phyloP scores from a whole-genome alignment of 2,113 vertebrate species.

The Pontoporia blainvillei region DNA sequence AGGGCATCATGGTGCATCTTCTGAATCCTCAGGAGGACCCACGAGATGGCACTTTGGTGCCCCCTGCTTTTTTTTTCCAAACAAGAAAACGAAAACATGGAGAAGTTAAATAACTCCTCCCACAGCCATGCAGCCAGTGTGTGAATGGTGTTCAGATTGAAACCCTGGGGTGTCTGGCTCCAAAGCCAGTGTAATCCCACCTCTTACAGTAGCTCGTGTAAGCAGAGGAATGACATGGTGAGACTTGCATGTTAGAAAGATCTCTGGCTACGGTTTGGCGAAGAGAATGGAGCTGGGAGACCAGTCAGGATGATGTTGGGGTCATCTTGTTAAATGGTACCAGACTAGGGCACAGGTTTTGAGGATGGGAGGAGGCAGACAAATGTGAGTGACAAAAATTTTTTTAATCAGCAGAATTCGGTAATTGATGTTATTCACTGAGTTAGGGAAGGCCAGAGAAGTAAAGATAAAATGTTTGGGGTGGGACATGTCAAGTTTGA shows the following conservation, averaged over 20 bases:
- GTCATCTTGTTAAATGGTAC: neutral
- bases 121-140: neutral
- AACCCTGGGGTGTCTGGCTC: neutral
- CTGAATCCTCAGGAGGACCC: neutral
- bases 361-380: neutral
- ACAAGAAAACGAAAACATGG: neutral
- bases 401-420: neutral
- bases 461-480: neutral
- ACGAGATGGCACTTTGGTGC: neutral
- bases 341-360: neutral
- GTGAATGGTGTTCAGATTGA: neutral
- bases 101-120: neutral
- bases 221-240: neutral
- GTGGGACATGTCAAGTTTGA: neutral
- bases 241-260: neutral
- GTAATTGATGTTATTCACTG: neutral
- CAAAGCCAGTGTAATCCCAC: neutral
- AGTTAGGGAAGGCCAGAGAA: neutral
- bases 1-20: neutral
- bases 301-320: neutral
- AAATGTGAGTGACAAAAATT: neutral
- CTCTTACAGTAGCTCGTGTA: neutral
- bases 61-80: neutral
- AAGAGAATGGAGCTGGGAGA: neutral
- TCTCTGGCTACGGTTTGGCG: neutral